Evolutionary conservation across 2,797 vertebrate genomes (phyloP).

Genomic region (Philypnodon macrostomus): DNA sequence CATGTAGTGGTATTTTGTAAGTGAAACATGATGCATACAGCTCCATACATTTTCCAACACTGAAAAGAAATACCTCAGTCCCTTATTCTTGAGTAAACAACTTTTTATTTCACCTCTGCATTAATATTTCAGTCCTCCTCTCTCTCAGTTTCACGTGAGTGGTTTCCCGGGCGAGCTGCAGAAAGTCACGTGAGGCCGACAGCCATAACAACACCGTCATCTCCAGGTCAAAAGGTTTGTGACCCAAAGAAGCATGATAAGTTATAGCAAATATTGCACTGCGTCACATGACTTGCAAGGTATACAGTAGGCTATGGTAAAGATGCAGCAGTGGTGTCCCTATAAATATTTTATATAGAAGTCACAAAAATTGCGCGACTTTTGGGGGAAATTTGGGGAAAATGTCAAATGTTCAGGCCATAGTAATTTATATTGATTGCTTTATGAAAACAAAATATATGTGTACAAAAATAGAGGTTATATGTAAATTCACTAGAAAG

Average conservation of each 20-base stretch:
- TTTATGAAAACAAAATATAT: no score
- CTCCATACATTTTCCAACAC: neutral
- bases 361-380: no score
- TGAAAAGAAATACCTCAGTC: neutral
- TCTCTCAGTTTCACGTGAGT: constrained; percentile 16
- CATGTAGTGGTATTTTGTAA: neutral
- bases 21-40: neutral
- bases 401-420: no score
- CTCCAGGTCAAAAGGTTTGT: constrained; percentile 25
- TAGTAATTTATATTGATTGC: no score
- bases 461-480: no score
- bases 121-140: constrained; percentile 35
- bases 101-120: constrained; percentile 19
- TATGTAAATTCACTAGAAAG: neutral
- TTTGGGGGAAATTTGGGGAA: no score
- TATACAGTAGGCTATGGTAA: no score
- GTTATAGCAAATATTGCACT: neutral
- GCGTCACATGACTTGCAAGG: constrained; percentile 10
- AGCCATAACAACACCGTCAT: constrained; percentile 30
- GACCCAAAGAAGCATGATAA: constrained; percentile 19
- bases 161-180: constrained; percentile 5
- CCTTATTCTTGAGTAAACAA: constrained; percentile 16
- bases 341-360: neutral
- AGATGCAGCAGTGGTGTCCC: constrained; percentile 5
- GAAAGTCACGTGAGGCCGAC: constrained; percentile 8